Conservation (phyloP, 2,888 invertebrate genomes). For the Aradus depressus region DNA sequence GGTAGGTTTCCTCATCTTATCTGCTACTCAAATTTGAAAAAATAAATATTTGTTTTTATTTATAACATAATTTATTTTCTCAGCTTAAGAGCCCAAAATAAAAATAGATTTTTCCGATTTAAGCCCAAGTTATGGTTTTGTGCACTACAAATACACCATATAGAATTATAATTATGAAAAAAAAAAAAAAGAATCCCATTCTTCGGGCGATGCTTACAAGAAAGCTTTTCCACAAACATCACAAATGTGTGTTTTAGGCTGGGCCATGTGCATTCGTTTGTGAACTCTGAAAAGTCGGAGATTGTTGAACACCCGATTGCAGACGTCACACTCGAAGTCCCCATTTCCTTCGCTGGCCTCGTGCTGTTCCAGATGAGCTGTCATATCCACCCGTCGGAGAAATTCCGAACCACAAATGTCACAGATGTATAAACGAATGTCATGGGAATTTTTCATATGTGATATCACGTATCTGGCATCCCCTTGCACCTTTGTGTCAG, state of each 20-base stretch:
- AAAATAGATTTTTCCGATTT: too few relatives aligned
- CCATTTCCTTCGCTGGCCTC: slow-evolving; percentile 50
- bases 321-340: slow-evolving; percentile 52
- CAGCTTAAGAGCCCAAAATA: not conserved
- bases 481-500: slow-evolving; percentile 37
- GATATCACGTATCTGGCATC: slow-evolving; percentile 49
- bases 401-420: slow-evolving; percentile 56
- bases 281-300: slow-evolving; percentile 50
- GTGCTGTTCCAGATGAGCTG: slow-evolving; percentile 46
- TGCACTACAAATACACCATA: not conserved
- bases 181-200: not conserved
- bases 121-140: too few relatives aligned
- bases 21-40: too few relatives aligned
- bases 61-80: not conserved
- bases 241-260: slow-evolving; percentile 52
- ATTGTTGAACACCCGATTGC: slow-evolving; percentile 50
- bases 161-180: not conserved
- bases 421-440: slow-evolving; percentile 55
- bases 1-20: too few relatives aligned
- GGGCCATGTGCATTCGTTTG: slow-evolving; percentile 51
- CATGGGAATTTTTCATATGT: slow-evolving; percentile 52
- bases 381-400: slow-evolving; percentile 50
- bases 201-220: slow-evolving; percentile 40
- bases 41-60: not conserved
- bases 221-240: slow-evolving; percentile 54